These are phyloP conservation scores for Actinemys pallida DNA, from an alignment of 2,113 vertebrate species.

Conservation along the genomic window DNA sequence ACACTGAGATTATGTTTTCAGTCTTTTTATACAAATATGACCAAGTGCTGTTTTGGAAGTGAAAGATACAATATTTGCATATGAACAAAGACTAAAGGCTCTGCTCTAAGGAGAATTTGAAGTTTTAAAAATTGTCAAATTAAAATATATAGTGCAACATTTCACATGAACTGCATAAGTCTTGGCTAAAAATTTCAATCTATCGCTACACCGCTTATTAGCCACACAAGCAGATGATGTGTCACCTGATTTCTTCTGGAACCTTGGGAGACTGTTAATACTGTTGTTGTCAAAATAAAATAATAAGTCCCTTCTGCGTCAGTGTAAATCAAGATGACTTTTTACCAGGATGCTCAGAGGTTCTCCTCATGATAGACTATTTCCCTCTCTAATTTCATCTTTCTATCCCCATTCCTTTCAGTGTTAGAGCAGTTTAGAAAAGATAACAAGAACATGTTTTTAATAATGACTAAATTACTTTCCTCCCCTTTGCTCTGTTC, in stretches of 20 bases:
- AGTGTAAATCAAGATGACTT: not conserved
- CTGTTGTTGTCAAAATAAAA: not conserved
- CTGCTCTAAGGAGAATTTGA: not conserved
- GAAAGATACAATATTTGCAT: not conserved
- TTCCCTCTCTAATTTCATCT: not conserved
- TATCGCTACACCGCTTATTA: not conserved
- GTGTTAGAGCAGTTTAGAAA: not conserved
- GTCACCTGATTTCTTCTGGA: not conserved
- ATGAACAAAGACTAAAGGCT: not conserved
- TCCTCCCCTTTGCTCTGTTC: not conserved
- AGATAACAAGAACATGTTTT: not conserved
- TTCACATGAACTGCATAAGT: not conserved
- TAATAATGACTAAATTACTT: not conserved
- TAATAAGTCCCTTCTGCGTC: not conserved
- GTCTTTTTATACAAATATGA: not conserved
- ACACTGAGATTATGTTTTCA: not conserved
- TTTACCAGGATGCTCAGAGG: not conserved
- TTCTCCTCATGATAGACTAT: not conserved
- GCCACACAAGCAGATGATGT: not conserved
- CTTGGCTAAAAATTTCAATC: not conserved
- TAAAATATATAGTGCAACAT: not conserved
- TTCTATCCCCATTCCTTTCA: not conserved
- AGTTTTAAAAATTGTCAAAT: not conserved
- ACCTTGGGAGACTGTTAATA: not conserved
- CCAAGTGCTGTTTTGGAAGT: not conserved